Base-by-base conservation (phyloP, 1,140 invertebrate species). In the Chrysomallon squamiferum region DNA sequence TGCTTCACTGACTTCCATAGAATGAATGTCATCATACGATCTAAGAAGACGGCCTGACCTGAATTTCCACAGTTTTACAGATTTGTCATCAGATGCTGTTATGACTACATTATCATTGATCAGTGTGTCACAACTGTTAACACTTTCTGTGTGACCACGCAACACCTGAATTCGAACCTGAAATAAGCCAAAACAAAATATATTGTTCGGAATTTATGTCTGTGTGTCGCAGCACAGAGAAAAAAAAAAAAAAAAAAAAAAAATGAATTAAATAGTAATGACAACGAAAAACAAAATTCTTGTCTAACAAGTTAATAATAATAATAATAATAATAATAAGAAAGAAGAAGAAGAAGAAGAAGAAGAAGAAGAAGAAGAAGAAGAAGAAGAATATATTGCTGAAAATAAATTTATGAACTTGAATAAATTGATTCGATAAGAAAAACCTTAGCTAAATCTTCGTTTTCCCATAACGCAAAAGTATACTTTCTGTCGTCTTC, bases 121-220 rank as follows among this genome's bases (percentile, higher is more conserved):
- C 64, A 79, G 77, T 68, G 78, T 80, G 56, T 79, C 72, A 68
- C 81, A 81, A 38, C 71, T 79, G 54, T 78, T 83, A 13, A 84
- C 80, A 59, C 65, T 59, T 58, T 78, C 77, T 59, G 61, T 70
- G 50, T 85, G 84, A 22, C 76, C 80, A 56, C 70, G 71, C 4
- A 82, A 74, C 15, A 83, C 75, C 65, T 65, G 74, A 22, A 83
- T 79, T 56, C 73, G 72, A 18, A 84, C 78, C 82, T 85, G 45
- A 30, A 68, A 64, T 61, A 61, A 38, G 15, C 35, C 35, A 38
- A 38, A 7, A 38, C 15, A 38, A 7, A 38, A 15, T 15, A n/a
- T n/a, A n/a, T n/a, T n/a, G n/a, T n/a, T n/a, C n/a, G n/a, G n/a
- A n/a, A n/a, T n/a, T n/a, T n/a, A n/a, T n/a, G n/a, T n/a, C n/a